A percentile compares a stretch with the other conserved stretches of the same genome.
Conservation (phyloP, 2,797 vertebrate species). For the Alfaro cultratus region DNA sequence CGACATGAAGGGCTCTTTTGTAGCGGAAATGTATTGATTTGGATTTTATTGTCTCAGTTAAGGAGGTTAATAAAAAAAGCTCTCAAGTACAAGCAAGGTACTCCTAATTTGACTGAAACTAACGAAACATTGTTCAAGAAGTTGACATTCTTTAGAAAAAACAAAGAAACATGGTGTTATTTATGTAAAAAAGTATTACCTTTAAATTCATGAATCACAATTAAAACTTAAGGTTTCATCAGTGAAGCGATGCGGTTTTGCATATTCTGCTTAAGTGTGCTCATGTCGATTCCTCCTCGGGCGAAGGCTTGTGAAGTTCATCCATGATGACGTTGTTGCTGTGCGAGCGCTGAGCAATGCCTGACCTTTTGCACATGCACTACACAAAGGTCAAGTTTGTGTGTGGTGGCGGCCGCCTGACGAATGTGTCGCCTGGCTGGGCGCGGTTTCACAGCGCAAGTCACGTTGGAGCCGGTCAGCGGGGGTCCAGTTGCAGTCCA, state of each 20-base stretch:
- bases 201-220: background rate
- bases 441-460: constrained; percentile 9
- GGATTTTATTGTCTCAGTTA: constrained; percentile 4
- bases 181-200: background rate
- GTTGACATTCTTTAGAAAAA: background rate
- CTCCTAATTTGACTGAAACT: background rate
- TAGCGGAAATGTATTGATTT: constrained; percentile 14
- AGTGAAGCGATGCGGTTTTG: background rate
- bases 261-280: constrained; percentile 9
- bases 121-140: background rate
- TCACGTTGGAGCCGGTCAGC: constrained; percentile 9
- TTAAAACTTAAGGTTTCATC: constrained; percentile 2
- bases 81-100: background rate
- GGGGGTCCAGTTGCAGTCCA: constrained; percentile 4
- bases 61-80: background rate
- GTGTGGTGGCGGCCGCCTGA: constrained; percentile 19
- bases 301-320: constrained; percentile 24
- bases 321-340: constrained; percentile 13
- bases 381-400: constrained; percentile 43
- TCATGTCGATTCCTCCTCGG: constrained; percentile 7
- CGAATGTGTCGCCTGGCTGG: constrained; percentile 12
- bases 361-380: constrained; percentile 39
- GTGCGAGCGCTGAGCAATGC: constrained; percentile 27
- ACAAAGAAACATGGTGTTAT: too few species aligned
- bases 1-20: constrained; percentile 2